Evolutionary conservation across 1,140 invertebrate genomes (phyloP).

Genomic region (Tetramorium parvispinum): DNA sequence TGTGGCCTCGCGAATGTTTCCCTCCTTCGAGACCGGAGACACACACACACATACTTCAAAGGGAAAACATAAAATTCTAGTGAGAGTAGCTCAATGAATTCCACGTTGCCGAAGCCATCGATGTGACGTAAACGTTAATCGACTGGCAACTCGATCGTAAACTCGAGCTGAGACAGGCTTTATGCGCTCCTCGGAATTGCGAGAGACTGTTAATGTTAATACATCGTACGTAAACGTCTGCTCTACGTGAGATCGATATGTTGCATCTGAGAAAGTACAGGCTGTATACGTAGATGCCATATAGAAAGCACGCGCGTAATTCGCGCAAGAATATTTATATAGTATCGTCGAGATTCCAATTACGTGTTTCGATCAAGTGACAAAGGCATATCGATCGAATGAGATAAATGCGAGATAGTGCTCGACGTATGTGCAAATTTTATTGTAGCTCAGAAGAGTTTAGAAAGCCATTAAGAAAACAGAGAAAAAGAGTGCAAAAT

Average conservation of each 20-base stretch:
- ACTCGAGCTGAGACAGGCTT: conserved; percentile 67
- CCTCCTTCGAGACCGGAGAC: conserved; percentile 29
- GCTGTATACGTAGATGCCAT: conserved; percentile 33
- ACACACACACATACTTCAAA: conserved; percentile 36
- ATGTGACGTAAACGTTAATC: conserved; percentile 74
- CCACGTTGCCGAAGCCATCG: conserved; percentile 64
- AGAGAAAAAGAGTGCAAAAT: conserved; percentile 33
- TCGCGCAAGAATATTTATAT: conserved; percentile 32
- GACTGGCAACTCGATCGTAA: conserved; percentile 70
- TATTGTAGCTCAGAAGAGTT: conserved; percentile 69
- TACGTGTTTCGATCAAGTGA: conserved; percentile 47
- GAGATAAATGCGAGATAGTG: conserved; percentile 63
- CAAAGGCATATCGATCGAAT: conserved; percentile 48
- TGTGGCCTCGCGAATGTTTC: conserved; percentile 53
- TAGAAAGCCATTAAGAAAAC: conserved; percentile 51
- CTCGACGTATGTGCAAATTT: conserved; percentile 61
- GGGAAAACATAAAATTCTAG: conserved; percentile 60
- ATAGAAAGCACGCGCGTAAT: conserved; percentile 53
- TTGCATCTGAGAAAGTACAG: conserved; percentile 75
- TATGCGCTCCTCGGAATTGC: conserved; percentile 67
- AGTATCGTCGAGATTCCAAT: conserved; percentile 46
- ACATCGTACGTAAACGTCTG: conserved; percentile 72
- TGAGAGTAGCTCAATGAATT: conserved; percentile 66
- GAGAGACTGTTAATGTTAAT: conserved; percentile 74
- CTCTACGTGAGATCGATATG: conserved; percentile 74